Percentiles rank a stretch among this genome's conserved stretches.
These are phyloP conservation scores for Rhynchophorus ferrugineus DNA, from an alignment of 1,140 invertebrate species.

Conservation along the genomic window DNA sequence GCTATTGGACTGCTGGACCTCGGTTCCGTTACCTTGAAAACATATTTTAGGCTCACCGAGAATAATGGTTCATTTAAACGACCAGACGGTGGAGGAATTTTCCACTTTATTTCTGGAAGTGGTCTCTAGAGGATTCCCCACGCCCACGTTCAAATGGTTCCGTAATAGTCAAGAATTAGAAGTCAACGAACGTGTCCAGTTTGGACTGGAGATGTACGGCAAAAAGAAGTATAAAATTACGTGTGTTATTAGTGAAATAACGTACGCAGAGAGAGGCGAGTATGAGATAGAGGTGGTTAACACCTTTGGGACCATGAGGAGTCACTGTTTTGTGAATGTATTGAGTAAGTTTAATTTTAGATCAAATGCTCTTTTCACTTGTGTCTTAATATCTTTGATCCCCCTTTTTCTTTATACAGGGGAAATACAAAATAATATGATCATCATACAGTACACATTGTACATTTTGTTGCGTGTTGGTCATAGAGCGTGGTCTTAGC, in stretches of 20 bases:
- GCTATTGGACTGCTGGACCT: not conserved
- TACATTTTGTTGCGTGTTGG: too few relatives aligned
- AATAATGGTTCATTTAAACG: slow-evolving; percentile 13
- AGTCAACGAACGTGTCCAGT: slow-evolving; percentile 9
- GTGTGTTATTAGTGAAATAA: slow-evolving; percentile 9
- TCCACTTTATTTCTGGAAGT: slow-evolving; percentile 5
- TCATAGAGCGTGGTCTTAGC: too few relatives aligned
- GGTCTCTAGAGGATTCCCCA: slow-evolving; percentile 8
- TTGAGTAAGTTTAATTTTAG: slow-evolving; percentile 9
- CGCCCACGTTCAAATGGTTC: slow-evolving; percentile 18
- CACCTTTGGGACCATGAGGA: slow-evolving; percentile 5
- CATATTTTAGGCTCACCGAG: slow-evolving; percentile 15
- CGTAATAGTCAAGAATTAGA: slow-evolving; percentile 15
- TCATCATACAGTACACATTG: too few relatives aligned
- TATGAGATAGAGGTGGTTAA: slow-evolving; percentile 15
- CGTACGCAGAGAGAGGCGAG: slow-evolving; percentile 15
- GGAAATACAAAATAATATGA: too few relatives aligned
- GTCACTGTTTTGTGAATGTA: slow-evolving; percentile 13
- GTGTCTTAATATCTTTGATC: not conserved
- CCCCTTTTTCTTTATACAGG: too few relatives aligned
- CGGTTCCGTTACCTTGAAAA: not conserved
- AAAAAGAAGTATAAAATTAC: slow-evolving; percentile 17
- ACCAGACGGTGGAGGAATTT: slow-evolving; percentile 9
- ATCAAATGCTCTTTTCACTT: not conserved
- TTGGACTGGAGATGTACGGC: slow-evolving; percentile 13